A percentile compares a stretch with the other conserved stretches of the same genome.
Evolutionary conservation across 2,888 invertebrate species (phyloP).

Genomic region (Drosophila subquinaria): DNA sequence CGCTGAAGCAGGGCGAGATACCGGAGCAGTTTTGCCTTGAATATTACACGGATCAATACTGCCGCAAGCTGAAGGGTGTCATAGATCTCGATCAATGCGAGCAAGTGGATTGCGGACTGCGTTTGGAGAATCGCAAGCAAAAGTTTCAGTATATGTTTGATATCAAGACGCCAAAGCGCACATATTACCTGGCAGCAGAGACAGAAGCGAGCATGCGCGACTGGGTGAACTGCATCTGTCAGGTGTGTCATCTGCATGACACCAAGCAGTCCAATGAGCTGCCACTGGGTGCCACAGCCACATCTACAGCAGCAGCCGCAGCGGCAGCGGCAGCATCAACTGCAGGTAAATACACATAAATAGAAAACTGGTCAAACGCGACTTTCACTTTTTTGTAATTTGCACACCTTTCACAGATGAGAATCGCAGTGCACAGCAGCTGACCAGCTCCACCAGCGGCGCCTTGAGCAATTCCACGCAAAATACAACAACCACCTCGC

Average conservation of each 20-base stretch:
- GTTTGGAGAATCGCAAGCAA: slow-evolving; percentile 92
- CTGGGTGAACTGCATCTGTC: slow-evolving; percentile 97
- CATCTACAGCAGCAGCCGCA: slow-evolving; percentile 35
- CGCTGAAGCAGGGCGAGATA: slow-evolving; percentile 95
- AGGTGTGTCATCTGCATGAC: slow-evolving; percentile 94
- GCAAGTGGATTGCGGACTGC: slow-evolving; percentile 95
- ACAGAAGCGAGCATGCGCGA: slow-evolving; percentile 96
- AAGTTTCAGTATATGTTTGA: slow-evolving; percentile 95
- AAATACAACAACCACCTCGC: slow-evolving; percentile 78
- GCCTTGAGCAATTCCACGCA: slow-evolving; percentile 73
- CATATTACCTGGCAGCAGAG: slow-evolving; percentile 96
- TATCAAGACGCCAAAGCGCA: slow-evolving; percentile 94
- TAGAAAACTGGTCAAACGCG: slow-evolving; percentile 26
- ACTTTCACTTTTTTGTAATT: slow-evolving; percentile 39
- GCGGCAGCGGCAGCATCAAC: slow-evolving; percentile 27
- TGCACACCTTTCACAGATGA: slow-evolving; percentile 59
- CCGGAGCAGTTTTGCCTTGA: slow-evolving; percentile 97
- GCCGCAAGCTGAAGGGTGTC: slow-evolving; percentile 93
- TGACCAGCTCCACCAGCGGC: slow-evolving; percentile 67
- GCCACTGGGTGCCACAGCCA: slow-evolving; percentile 67
- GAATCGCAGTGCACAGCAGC: slow-evolving; percentile 68
- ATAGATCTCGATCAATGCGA: slow-evolving; percentile 98
- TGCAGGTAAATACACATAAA: slow-evolving; percentile 45
- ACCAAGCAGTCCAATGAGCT: slow-evolving; percentile 84
- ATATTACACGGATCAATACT: slow-evolving; percentile 95